Evolutionary conservation across 2,797 vertebrate genomes (phyloP), one percentile per base, ranked within the genome.

Genomic region (Mionectes olivaceus): DNA sequence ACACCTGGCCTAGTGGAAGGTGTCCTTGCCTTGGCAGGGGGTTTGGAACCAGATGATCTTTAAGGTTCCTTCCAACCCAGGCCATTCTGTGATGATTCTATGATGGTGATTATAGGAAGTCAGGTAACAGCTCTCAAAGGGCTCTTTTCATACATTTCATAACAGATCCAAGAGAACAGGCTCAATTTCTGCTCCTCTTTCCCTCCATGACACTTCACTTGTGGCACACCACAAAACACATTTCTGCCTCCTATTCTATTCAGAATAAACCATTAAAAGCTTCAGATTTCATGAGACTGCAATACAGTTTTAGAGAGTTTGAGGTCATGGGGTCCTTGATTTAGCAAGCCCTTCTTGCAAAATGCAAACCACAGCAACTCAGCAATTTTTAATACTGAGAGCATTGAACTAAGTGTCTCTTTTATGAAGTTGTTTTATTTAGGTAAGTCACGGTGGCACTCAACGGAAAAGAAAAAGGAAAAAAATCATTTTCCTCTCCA

Each of bases 1-100:
- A 14, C 33, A 0, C 5, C 28, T 46, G 21, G 44, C 5, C 19
- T 0, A 0, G 24, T 19, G 24, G 50, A 27, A 70, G 12, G 10
- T 64, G n/a, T 57, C 30, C 30, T 37, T 57, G 56, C 19, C 1
- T 18, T 52, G 30, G 19, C 44, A 44, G 24, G 10, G 15, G 1
- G 15, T 7, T 7, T 64, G 44, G 28, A 63, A 56, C 4, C 9
- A 57, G 12, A 52, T 83, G 25, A 52, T 27, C 44, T 52, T 41
- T 19, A 27, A 46, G 28, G 52, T 19, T 33, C 15, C 3, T 71
- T 53, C n/a, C 8, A 39, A 27, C 3, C 15, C 28, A 39, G 37
- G n/a, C 37, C 10, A 16, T 21, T 35, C 22, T 25, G 15, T 33
- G 44, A 39, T 39, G 21, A 25, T 30, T 43, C 24, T 44, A 30